These are phyloP conservation scores for Clinocottus analis DNA, from an alignment of 2,113 vertebrate species.

Conservation along the genomic window DNA sequence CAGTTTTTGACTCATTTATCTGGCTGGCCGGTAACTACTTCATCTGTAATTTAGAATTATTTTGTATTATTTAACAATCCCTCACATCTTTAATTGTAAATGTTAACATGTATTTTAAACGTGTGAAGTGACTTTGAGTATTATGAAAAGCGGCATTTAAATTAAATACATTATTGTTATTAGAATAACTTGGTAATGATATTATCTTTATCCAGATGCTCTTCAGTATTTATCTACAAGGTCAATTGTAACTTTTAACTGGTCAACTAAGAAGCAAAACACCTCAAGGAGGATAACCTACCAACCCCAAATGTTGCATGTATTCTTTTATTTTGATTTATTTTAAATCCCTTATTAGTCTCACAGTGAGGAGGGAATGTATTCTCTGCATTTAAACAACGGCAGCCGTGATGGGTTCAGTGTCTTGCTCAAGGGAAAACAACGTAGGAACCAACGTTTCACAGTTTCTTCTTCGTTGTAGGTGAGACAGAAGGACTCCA, in stretches of 20 bases:
- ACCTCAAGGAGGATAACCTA: not conserved
- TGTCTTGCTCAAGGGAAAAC: not conserved
- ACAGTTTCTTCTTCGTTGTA: slow-evolving; percentile 21
- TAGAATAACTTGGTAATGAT: not conserved
- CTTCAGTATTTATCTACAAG: not conserved
- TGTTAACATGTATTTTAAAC: too few species aligned
- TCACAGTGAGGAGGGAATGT: too few species aligned
- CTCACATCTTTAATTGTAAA: not conserved
- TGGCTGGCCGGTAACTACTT: too few species aligned
- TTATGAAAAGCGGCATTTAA: too few species aligned
- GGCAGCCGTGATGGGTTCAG: too few species aligned
- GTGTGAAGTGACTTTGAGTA: too few species aligned
- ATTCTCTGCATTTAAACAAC: too few species aligned
- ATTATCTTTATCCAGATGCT: not conserved
- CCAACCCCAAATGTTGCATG: not conserved
- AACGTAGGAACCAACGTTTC: too few species aligned
- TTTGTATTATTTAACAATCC: not conserved
- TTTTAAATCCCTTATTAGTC: too few species aligned
- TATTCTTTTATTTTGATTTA: not conserved
- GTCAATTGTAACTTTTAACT: not conserved
- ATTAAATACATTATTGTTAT: too few species aligned
- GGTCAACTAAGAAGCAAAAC: not conserved
- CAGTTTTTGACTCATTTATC: too few species aligned
- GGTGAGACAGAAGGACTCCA: not conserved
- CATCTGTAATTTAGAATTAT: too few species aligned